These are phyloP conservation scores for Orientallactaga sibirica DNA, from an alignment of 2,797 vertebrate species.

Conservation along the genomic window DNA sequence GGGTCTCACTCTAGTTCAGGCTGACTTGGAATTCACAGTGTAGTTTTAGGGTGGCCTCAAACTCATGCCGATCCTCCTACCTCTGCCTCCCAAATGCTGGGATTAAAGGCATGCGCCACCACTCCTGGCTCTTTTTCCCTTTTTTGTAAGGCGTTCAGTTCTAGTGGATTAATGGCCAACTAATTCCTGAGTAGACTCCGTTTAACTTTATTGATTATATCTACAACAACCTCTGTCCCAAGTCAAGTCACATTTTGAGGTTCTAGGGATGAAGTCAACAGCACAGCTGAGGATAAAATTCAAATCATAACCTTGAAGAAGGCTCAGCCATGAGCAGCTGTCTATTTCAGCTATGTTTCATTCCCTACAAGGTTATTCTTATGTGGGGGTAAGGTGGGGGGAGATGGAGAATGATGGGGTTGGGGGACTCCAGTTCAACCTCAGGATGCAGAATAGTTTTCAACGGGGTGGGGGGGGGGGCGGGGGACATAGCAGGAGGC, in stretches of 20 bases:
- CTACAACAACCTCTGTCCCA: neutral
- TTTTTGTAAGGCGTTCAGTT: neutral
- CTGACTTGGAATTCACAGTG: too few species aligned
- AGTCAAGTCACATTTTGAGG: neutral
- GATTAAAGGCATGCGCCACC: too few species aligned
- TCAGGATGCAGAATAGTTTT: neutral
- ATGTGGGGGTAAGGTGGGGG: neutral
- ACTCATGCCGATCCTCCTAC: too few species aligned
- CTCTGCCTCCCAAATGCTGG: too few species aligned
- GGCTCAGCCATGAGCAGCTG: neutral
- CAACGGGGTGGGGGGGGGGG: too few species aligned
- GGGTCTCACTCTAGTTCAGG: too few species aligned
- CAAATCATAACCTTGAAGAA: neutral
- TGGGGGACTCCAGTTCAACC: neutral
- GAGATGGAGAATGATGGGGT: too few species aligned
- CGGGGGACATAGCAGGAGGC: neutral
- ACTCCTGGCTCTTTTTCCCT: neutral
- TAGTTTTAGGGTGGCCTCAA: too few species aligned
- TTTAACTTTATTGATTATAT: neutral
- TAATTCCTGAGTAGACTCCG: neutral
- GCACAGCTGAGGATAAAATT: neutral
- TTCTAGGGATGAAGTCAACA: neutral
- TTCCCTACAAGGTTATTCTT: neutral
- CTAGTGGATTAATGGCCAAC: neutral
- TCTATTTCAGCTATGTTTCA: neutral